Percentiles rank a stretch among this genome's conserved stretches.
These are phyloP conservation scores for Falco rusticolus DNA, from an alignment of 2,797 vertebrate species.

Conservation along the genomic window DNA sequence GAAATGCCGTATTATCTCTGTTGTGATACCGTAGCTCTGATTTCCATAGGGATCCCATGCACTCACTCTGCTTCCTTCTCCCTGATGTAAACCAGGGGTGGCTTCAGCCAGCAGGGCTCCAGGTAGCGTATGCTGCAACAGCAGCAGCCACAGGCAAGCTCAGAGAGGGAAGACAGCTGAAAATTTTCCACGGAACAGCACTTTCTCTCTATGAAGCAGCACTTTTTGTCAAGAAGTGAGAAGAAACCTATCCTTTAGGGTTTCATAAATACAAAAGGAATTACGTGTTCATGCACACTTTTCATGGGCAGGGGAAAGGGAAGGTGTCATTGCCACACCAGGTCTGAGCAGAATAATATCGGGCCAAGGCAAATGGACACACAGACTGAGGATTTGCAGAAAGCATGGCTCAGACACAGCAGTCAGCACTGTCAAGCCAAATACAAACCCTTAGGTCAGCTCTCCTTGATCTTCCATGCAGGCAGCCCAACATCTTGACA, in stretches of 20 bases:
- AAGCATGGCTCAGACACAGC: not conserved
- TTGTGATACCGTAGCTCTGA: fast-evolving
- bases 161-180: not conserved
- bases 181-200: not conserved
- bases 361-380: not conserved
- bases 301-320: not conserved
- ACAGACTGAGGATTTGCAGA: not conserved
- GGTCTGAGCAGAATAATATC: not conserved
- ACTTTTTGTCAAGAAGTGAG: not conserved
- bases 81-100: not conserved
- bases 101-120: not conserved
- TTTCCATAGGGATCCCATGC: not conserved
- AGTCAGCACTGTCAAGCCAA: not conserved
- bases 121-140: not conserved
- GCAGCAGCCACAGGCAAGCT: not conserved
- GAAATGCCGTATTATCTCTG: not conserved
- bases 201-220: not conserved
- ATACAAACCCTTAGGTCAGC: not conserved
- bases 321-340: fast-evolving
- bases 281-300: not conserved
- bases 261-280: not conserved
- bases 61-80: not conserved
- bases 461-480: not conserved
- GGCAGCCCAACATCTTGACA: not conserved
- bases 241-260: not conserved